phyloP scores from a whole-genome alignment of 92 coral and sea anemone genomes.

The Pocillopora meandrina region DNA sequence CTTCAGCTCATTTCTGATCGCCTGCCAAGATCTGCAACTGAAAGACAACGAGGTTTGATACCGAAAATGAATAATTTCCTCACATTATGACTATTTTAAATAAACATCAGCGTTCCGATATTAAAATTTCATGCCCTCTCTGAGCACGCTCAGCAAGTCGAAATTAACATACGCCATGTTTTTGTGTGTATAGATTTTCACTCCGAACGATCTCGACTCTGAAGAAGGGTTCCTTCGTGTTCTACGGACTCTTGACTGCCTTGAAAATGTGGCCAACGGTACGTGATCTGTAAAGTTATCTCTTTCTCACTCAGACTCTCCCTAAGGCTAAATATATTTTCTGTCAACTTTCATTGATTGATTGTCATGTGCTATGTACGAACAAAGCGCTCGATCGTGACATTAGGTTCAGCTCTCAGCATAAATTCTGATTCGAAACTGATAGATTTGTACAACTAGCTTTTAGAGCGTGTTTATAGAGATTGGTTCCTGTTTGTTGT shows the following conservation, averaged over 20 bases:
- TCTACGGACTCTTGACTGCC: constrained; percentile 70
- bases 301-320: too few species aligned
- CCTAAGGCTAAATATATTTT: constrained; percentile 3
- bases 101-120: constrained; percentile 62
- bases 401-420: not conserved
- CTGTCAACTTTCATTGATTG: constrained; percentile 40
- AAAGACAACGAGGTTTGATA: constrained; percentile 78
- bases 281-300: constrained; percentile 27
- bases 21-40: constrained; percentile 84
- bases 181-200: constrained; percentile 67
- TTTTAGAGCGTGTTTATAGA: not conserved
- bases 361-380: constrained; percentile 32
- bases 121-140: constrained; percentile 82
- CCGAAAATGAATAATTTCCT: constrained; percentile 56
- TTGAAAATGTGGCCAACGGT: constrained; percentile 77
- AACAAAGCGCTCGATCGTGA: constrained; percentile 20
- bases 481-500: constrained; percentile 15
- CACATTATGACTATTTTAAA: constrained; percentile 45
- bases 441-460: not conserved
- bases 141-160: constrained; percentile 69
- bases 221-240: constrained; percentile 67
- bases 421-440: not conserved
- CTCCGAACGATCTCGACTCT: constrained; percentile 66
- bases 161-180: constrained; percentile 48
- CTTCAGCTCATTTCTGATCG: constrained; percentile 65